Conservation (phyloP, 2,113 vertebrate species). For the Clupea harengus region DNA sequence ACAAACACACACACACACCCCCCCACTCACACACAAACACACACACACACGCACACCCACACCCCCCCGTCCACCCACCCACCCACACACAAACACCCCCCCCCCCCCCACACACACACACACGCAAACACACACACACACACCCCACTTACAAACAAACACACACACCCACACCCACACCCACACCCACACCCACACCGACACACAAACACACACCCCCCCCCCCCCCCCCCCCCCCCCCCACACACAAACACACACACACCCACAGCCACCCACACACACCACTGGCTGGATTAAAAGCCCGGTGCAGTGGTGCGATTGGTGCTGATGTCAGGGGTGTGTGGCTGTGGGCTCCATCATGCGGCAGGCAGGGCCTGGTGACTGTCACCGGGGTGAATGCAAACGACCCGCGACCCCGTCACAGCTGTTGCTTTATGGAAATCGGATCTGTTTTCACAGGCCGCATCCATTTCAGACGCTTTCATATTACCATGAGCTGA, state of each 20-base stretch:
- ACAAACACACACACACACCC: neutral
- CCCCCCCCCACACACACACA: neutral
- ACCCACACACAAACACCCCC: too few species aligned
- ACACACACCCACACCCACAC: neutral
- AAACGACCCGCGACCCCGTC: neutral
- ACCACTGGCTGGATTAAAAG: neutral
- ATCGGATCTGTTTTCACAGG: constrained; percentile 6
- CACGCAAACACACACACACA: neutral
- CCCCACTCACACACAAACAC: neutral
- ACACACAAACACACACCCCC: too few species aligned
- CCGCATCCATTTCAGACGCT: constrained; percentile 12
- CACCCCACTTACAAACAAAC: neutral
- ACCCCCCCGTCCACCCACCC: neutral
- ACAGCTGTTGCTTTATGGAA: constrained; percentile 17
- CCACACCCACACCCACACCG: neutral
- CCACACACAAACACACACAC: neutral
- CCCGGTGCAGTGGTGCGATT: too few species aligned
- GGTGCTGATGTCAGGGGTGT: neutral
- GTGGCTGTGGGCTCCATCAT: neutral
- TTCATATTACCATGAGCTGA: constrained; percentile 1
- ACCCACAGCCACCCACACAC: neutral
- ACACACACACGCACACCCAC: neutral
- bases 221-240: too few species aligned
- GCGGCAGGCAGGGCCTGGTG: neutral
- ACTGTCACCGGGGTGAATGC: constrained; percentile 7